phyloP scores from a whole-genome alignment of 1,140 invertebrate species.

The Atopsyche davidsoni region DNA sequence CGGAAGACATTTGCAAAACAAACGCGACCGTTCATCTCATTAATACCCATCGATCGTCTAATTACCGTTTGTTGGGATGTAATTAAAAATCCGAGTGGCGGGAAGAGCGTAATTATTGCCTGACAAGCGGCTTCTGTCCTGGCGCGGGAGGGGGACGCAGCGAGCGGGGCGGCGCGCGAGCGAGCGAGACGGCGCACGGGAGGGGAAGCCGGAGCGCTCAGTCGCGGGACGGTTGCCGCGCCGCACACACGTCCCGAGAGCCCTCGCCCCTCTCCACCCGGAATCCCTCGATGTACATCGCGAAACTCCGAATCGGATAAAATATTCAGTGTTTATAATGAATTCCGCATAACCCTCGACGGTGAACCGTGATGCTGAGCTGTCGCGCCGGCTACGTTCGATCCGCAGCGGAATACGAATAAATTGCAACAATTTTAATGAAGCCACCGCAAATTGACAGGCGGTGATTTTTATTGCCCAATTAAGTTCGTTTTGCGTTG shows the following conservation, averaged over 20 bases:
- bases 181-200: conserved; percentile 1
- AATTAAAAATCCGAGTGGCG: conserved; percentile 29
- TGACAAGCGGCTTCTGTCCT: conserved; percentile 23
- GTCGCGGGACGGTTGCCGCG: conserved; percentile 23
- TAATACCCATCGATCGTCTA: conserved; percentile 26
- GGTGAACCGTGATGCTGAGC: no score
- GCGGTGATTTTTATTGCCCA: conserved; percentile 18
- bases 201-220: conserved; percentile 16
- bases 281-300: neutral
- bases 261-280: no score
- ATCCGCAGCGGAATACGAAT: no score
- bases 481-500: conserved; percentile 10
- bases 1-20: neutral
- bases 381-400: no score
- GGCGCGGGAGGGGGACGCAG: neutral
- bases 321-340: no score
- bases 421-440: conserved; percentile 9
- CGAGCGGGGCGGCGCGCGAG: neutral
- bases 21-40: conserved; percentile 14
- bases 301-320: no score
- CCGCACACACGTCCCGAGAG: conserved; percentile 9
- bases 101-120: conserved; percentile 27
- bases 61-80: conserved; percentile 25
- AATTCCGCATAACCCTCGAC: no score
- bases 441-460: conserved; percentile 10